Percentiles rank a stretch among this genome's conserved stretches.
Evolutionary conservation across 2,113 vertebrate genomes (phyloP).

Genomic region (Pseudorasbora parva): DNA sequence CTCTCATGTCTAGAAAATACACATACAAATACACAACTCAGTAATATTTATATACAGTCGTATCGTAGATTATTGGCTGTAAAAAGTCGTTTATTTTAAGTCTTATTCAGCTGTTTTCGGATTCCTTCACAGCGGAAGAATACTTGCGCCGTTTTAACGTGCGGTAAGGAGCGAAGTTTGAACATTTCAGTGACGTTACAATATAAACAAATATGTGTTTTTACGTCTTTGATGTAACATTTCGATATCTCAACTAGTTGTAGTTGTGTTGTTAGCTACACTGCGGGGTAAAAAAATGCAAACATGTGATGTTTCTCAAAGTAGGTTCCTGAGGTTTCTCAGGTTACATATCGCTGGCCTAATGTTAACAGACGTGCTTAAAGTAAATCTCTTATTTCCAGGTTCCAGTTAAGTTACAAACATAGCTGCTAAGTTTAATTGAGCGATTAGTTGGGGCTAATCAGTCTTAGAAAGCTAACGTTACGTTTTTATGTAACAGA

Average conservation of each 20-base stretch:
- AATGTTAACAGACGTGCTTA: not conserved
- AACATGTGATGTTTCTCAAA: not conserved
- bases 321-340: too few species aligned
- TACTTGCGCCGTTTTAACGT: conserved; percentile 20
- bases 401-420: too few species aligned
- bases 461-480: too few species aligned
- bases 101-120: not conserved
- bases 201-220: not conserved
- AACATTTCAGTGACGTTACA: conserved; percentile 3
- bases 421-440: too few species aligned
- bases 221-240: not conserved
- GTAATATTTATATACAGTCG: not conserved
- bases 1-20: not conserved
- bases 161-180: conserved; percentile 59
- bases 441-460: too few species aligned
- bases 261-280: not conserved
- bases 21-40: not conserved
- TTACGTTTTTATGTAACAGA: too few species aligned
- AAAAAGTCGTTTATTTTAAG: not conserved
- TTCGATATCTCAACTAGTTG: not conserved
- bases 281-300: not conserved
- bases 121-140: not conserved
- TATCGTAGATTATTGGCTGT: not conserved
- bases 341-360: not conserved
- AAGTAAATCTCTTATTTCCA: not conserved